Evolutionary conservation across 2,797 vertebrate species (phyloP).

Genomic region (Enteromius thamalakanensis): DNA sequence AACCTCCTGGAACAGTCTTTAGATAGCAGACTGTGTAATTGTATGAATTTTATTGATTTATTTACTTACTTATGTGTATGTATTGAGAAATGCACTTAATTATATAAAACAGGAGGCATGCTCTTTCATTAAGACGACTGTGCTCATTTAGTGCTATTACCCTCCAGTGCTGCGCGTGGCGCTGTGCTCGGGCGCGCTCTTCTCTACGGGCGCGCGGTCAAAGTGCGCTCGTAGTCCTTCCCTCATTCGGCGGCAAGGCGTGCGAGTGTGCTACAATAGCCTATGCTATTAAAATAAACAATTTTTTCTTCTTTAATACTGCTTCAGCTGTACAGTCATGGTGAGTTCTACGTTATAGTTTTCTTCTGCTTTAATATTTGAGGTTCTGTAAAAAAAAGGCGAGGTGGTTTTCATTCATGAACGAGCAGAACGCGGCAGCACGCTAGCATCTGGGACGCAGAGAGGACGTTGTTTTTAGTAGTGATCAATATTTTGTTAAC

Average conservation of each 20-base stretch:
- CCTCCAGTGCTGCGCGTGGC: constrained; percentile 47
- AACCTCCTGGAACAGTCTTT: background rate
- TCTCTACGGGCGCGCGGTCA: background rate
- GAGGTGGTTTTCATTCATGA: constrained; percentile 42
- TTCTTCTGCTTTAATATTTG: background rate
- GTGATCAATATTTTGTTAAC: background rate
- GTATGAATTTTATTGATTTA: background rate
- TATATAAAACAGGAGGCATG: no score
- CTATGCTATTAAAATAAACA: constrained; percentile 43
- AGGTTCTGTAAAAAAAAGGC: background rate
- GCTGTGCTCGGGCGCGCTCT: background rate
- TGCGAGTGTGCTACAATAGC: constrained; percentile 54
- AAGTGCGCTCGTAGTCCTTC: constrained; percentile 62
- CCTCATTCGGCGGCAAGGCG: constrained; percentile 74
- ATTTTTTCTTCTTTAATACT: constrained; percentile 4
- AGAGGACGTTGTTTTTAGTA: constrained; percentile 16
- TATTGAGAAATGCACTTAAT: background rate
- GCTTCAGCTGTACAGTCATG: constrained; percentile 29
- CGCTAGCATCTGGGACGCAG: constrained; percentile 26
- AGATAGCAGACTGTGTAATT: background rate
- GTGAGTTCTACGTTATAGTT: background rate
- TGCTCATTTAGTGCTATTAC: background rate
- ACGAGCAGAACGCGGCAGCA: background rate
- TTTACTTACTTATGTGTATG: background rate
- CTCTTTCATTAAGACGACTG: no score